Conservation (phyloP, 2,888 invertebrate genomes). For the Chrysodeixis includens region DNA sequence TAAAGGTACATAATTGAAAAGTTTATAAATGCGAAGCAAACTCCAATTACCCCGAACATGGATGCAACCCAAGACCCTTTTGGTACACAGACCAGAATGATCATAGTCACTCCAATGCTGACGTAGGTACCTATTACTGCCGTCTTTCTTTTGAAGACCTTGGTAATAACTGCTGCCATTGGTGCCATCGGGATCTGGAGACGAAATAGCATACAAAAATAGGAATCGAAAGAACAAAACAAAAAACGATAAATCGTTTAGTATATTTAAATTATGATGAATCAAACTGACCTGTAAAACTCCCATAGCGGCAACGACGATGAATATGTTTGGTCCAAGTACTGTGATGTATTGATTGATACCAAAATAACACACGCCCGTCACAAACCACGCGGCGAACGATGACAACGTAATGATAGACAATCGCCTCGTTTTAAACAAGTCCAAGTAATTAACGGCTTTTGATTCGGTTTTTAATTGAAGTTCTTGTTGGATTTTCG, state of each 20-base stretch:
- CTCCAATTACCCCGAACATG: constrained; percentile 62
- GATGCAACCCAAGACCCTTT: constrained; percentile 61
- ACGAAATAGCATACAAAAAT: neutral
- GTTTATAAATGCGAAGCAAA: constrained; percentile 49
- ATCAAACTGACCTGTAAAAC: constrained; percentile 67
- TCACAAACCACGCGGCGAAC: constrained; percentile 64
- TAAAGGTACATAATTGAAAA: constrained; percentile 67
- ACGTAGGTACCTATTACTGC: constrained; percentile 54
- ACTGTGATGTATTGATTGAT: constrained; percentile 70
- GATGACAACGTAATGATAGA: constrained; percentile 61
- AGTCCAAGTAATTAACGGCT: constrained; percentile 62
- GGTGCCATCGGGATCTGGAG: constrained; percentile 68
- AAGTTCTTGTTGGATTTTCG: constrained; percentile 59
- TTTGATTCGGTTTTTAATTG: constrained; percentile 53
- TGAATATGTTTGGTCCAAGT: constrained; percentile 66
- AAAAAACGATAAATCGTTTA: neutral
- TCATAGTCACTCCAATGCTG: constrained; percentile 61
- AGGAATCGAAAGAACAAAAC: neutral
- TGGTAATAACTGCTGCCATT: constrained; percentile 63
- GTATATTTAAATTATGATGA: neutral
- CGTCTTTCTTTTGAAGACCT: constrained; percentile 63
- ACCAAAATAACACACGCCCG: constrained; percentile 70
- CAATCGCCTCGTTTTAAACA: constrained; percentile 67
- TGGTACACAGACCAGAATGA: constrained; percentile 61
- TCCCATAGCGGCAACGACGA: constrained; percentile 65